These are phyloP conservation scores for Antheraea mylitta DNA, from an alignment of 1,140 invertebrate species.

Conservation along the genomic window DNA sequence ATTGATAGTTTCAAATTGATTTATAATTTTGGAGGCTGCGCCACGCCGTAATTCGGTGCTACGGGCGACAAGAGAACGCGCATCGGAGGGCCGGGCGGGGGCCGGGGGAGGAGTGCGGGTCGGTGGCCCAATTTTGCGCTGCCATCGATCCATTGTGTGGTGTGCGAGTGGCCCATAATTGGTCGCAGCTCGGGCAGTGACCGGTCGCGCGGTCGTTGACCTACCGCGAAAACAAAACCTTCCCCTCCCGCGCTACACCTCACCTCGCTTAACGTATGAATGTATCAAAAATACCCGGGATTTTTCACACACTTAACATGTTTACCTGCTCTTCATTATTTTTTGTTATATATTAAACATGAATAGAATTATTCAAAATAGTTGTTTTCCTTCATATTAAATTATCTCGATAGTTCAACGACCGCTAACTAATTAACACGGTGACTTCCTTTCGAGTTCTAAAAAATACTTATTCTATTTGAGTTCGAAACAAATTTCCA, in stretches of 20 bases:
- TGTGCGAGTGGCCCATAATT: slow-evolving; percentile 78
- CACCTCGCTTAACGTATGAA: slow-evolving; percentile 25
- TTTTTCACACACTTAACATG: neutral
- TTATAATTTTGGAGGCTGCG: slow-evolving; percentile 21
- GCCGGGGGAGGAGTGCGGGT: slow-evolving; percentile 45
- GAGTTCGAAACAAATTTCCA: slow-evolving; percentile 25
- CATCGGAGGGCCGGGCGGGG: slow-evolving; percentile 27
- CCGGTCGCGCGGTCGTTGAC: slow-evolving; percentile 67
- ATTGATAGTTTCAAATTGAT: slow-evolving; percentile 3
- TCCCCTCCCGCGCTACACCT: slow-evolving; percentile 41
- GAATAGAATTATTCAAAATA: neutral
- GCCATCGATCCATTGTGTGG: slow-evolving; percentile 78
- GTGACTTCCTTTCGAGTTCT: slow-evolving; percentile 51
- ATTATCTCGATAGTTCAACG: slow-evolving; percentile 42
- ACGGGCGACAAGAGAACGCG: slow-evolving; percentile 16
- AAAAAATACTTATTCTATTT: slow-evolving; percentile 46
- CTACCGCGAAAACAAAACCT: slow-evolving; percentile 73
- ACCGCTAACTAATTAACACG: slow-evolving; percentile 58
- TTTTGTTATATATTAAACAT: neutral
- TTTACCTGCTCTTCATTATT: neutral
- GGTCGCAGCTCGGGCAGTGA: slow-evolving; percentile 73
- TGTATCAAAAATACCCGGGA: slow-evolving; percentile 9
- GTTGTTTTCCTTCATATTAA: slow-evolving; percentile 20
- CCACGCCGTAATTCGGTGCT: slow-evolving; percentile 13
- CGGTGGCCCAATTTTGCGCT: slow-evolving; percentile 72